Conservation (phyloP, 2,888 invertebrate genomes). For the Trichopoda pennipes region DNA sequence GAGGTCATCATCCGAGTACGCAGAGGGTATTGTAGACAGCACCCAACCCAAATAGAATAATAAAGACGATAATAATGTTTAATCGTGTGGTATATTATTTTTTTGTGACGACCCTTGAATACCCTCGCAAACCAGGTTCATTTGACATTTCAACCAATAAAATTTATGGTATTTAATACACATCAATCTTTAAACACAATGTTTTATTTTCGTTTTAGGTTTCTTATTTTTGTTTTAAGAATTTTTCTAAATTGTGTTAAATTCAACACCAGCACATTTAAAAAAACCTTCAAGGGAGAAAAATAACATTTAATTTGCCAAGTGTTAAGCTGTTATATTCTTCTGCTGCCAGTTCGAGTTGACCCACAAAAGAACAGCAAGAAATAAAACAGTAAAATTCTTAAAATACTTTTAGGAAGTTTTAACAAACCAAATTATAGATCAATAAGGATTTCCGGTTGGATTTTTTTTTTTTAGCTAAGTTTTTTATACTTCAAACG, state of each 20-base stretch:
- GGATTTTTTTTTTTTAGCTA: constrained; percentile 73
- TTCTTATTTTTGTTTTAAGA: neutral
- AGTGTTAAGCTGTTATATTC: constrained; percentile 26
- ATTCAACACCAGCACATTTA: constrained; percentile 1
- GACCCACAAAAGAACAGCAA: neutral
- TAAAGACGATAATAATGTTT: no score
- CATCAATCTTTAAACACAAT: no score
- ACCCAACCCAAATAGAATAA: no score
- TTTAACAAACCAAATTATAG: constrained; percentile 69
- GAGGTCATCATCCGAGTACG: no score
- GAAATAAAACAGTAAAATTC: constrained; percentile 10
- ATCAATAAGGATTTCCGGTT: constrained; percentile 80
- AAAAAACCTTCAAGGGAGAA: neutral
- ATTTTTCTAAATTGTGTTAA: neutral
- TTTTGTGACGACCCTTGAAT: no score
- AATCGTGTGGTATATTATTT: no score
- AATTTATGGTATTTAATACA: no score
- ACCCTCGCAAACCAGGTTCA: no score
- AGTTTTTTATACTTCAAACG: constrained; percentile 47
- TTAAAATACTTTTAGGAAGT: constrained; percentile 25
- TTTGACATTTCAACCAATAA: no score
- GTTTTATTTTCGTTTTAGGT: no score
- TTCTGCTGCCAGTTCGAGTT: constrained; percentile 20
- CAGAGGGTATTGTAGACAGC: no score
- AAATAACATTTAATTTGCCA: constrained; percentile 27